Conservation (phyloP, 2,113 vertebrate species). For the Forbesichthys papilliferus region DNA sequence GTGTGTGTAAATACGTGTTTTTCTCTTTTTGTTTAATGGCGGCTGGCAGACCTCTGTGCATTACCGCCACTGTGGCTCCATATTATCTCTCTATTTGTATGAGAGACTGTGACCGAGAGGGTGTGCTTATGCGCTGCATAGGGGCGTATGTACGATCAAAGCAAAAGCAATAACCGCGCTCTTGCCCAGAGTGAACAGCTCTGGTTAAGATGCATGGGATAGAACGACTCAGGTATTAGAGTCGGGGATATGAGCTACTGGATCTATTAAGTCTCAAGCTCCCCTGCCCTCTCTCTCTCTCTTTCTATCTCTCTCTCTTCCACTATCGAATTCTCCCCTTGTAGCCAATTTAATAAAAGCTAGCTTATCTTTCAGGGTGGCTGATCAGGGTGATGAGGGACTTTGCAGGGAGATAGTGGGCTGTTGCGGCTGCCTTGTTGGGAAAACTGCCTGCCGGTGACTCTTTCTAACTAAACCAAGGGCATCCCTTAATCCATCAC, state of each 20-base stretch:
- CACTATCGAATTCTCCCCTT: constrained; percentile 27
- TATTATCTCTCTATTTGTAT: background rate
- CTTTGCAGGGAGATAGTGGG: constrained; percentile 25
- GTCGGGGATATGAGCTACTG: constrained; percentile 67
- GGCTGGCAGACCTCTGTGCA: no score
- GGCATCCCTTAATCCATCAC: constrained; percentile 39
- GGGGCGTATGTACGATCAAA: constrained; percentile 34
- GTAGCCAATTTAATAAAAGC: constrained; percentile 67
- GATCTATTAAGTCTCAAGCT: constrained; percentile 73
- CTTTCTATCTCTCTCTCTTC: constrained; percentile 23
- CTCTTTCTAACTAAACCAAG: constrained; percentile 17
- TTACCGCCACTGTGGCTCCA: no score
- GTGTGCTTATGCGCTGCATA: background rate
- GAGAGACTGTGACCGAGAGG: constrained; percentile 10
- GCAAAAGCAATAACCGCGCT: constrained; percentile 35
- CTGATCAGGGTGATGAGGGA: constrained; percentile 44
- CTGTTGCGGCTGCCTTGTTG: constrained; percentile 17
- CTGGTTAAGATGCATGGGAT: constrained; percentile 71
- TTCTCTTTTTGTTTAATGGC: no score
- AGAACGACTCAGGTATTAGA: constrained; percentile 63
- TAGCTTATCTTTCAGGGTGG: constrained; percentile 57
- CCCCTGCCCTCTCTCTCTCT: constrained; percentile 21
- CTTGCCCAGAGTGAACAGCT: constrained; percentile 50
- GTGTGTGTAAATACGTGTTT: background rate
- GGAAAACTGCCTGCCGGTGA: constrained; percentile 6